These are phyloP conservation scores for Agrochola litura DNA, from an alignment of 2,888 invertebrate species.

Conservation along the genomic window DNA sequence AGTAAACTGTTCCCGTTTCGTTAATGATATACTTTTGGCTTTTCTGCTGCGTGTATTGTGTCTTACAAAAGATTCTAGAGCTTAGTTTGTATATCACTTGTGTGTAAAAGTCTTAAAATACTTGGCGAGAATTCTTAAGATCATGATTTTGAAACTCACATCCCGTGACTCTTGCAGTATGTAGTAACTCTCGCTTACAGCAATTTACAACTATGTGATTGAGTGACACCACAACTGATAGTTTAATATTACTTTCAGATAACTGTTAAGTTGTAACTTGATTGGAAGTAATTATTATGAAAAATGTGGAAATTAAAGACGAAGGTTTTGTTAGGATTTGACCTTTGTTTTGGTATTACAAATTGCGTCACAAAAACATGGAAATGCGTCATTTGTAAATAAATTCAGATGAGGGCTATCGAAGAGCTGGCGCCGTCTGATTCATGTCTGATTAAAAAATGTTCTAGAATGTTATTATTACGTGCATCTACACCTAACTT, in stretches of 20 bases:
- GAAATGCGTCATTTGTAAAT: constrained; percentile 38
- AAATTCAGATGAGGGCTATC: constrained; percentile 28
- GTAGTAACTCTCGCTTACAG: constrained; percentile 8
- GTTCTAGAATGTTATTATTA: constrained; percentile 59
- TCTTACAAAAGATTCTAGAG: not conserved
- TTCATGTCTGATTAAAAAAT: constrained; percentile 48
- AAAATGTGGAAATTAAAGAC: constrained; percentile 1
- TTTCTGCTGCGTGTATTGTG: constrained; percentile 39
- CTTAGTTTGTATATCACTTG: constrained; percentile 4
- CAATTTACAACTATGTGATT: constrained; percentile 38
- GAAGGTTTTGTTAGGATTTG: not conserved
- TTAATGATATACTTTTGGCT: constrained; percentile 68
- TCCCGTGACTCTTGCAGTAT: constrained; percentile 30
- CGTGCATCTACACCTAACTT: constrained; percentile 55
- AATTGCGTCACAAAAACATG: constrained; percentile 24
- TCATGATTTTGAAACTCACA: constrained; percentile 9
- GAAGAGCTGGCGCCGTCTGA: constrained; percentile 37
- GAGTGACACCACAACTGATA: constrained; percentile 37
- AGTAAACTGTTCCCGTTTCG: constrained; percentile 72
- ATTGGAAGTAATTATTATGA: constrained; percentile 18
- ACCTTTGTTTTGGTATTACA: not conserved
- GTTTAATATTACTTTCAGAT: constrained; percentile 31
- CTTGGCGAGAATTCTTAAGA: not conserved
- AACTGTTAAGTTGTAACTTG: constrained; percentile 25
- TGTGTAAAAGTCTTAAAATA: constrained; percentile 16